phyloP scores from a whole-genome alignment of 2,888 invertebrate species.

The Watsonalla binaria region DNA sequence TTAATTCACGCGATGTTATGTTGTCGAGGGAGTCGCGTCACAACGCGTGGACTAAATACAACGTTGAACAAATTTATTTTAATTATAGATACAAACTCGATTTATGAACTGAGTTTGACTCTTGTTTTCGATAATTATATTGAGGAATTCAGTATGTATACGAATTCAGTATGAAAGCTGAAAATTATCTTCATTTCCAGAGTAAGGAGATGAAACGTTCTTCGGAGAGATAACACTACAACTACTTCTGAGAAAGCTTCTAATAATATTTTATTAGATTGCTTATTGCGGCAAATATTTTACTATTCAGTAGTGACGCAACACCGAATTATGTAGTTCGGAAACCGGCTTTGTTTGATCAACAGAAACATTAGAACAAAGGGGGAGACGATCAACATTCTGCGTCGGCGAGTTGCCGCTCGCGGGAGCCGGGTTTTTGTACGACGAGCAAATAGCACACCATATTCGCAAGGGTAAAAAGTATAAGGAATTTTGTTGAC shows the following conservation, averaged over 20 bases:
- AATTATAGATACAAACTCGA: too few species aligned
- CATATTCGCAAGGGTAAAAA: slow-evolving; percentile 4
- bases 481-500: slow-evolving; percentile 4
- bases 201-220: too few species aligned
- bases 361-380: slow-evolving; percentile 33
- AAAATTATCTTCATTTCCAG: not conserved
- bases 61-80: too few species aligned
- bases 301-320: slow-evolving; percentile 17
- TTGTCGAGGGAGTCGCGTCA: not conserved
- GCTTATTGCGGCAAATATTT: slow-evolving; percentile 3
- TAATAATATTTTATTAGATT: not conserved
- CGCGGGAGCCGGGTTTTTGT: slow-evolving; percentile 5
- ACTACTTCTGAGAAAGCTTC: too few species aligned
- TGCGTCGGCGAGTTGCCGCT: slow-evolving; percentile 1
- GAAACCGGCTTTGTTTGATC: slow-evolving; percentile 26
- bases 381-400: slow-evolving; percentile 16
- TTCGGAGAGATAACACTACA: too few species aligned
- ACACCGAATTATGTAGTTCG: slow-evolving; percentile 20
- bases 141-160: too few species aligned
- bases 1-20: not conserved
- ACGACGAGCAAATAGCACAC: slow-evolving; percentile 7
- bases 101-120: too few species aligned
- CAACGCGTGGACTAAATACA: not conserved
- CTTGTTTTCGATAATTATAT: too few species aligned
- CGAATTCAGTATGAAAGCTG: not conserved